These are phyloP conservation scores for Conomelus anceps DNA, from an alignment of 2,888 invertebrate species.

Conservation along the genomic window DNA sequence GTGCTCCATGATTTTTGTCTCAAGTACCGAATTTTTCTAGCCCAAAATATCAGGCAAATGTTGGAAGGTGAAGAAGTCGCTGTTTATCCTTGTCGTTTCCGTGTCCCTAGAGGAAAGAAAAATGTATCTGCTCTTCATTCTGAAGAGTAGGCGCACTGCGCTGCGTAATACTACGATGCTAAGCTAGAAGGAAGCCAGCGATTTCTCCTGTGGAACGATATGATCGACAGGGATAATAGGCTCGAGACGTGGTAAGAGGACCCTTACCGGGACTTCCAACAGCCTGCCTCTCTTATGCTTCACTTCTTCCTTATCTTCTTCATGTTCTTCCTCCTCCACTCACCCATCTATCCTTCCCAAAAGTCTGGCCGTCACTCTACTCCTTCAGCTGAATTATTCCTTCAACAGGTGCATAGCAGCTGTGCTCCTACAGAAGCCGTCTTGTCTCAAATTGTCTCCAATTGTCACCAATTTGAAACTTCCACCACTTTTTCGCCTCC, in stretches of 20 bases:
- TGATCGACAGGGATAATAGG: background rate
- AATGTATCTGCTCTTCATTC: background rate
- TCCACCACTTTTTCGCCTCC: background rate
- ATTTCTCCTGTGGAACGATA: background rate
- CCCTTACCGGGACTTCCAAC: background rate
- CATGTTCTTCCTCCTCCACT: background rate
- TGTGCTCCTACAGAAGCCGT: background rate
- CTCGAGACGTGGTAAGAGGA: background rate
- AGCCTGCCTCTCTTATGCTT: background rate
- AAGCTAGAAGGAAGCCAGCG: background rate
- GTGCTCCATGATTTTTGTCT: background rate
- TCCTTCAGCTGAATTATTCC: background rate
- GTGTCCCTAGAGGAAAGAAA: background rate
- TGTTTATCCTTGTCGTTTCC: background rate
- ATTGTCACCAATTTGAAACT: background rate
- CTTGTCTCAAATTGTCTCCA: background rate
- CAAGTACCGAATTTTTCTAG: background rate
- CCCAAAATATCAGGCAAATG: background rate
- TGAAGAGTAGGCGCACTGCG: background rate
- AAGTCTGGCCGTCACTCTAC: background rate
- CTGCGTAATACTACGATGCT: too few relatives aligned
- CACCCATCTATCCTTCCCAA: background rate
- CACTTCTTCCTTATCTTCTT: background rate
- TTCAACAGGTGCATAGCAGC: conserved; percentile 5
- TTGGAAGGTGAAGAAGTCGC: background rate